Base-by-base conservation (phyloP, 2,888 invertebrate genomes). In the Tolmerus cingulatus region DNA sequence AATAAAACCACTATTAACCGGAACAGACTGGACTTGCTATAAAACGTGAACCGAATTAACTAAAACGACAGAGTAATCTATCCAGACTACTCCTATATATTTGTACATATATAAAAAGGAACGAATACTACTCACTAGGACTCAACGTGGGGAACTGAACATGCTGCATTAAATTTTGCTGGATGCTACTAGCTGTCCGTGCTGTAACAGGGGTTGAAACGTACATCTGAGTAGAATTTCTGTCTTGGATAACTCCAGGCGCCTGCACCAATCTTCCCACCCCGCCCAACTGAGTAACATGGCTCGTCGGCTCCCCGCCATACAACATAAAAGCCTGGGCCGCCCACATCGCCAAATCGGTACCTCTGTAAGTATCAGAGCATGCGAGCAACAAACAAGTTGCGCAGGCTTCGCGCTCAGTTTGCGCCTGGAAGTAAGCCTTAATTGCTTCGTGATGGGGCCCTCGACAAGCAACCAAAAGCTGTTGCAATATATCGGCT, bases 271-370 rank as follows among this genome's bases (percentile, higher is more conserved):
- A 85, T 79, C 30, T 23, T 19, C 34, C 34, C 40, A 76, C n/a
- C 0, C 14, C 16, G 14, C 27, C 23, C 16, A 16, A 16, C 16
- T 46, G 46, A 23, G 34, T 34, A 9, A 84, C 74, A 12, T 91
- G 90, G 88, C 90, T 92, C 7, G 92, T 90, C 0, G 95, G 94
- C 90, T 98, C 97, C 0, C 97, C 97, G 34, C 99, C 98, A 91
- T 97, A 98, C 89, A 97, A 93, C 93, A 98, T 97, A 93, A 98
- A 98, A 0, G 98, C 98, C 90, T 97, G 95, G 0, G 97, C 96
- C 0, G 98, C 98, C 96, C 97, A 96, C 90, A 98, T 96, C 81
- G 96, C 95, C 1, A 97, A 93, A 88, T 97, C 95, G 14, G 94
- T 93, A 90, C 95, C 95, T 2, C 91, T 90, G 88, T 91, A 90